These are phyloP conservation scores for Clupea harengus DNA, from an alignment of 2,113 vertebrate species.

Conservation along the genomic window DNA sequence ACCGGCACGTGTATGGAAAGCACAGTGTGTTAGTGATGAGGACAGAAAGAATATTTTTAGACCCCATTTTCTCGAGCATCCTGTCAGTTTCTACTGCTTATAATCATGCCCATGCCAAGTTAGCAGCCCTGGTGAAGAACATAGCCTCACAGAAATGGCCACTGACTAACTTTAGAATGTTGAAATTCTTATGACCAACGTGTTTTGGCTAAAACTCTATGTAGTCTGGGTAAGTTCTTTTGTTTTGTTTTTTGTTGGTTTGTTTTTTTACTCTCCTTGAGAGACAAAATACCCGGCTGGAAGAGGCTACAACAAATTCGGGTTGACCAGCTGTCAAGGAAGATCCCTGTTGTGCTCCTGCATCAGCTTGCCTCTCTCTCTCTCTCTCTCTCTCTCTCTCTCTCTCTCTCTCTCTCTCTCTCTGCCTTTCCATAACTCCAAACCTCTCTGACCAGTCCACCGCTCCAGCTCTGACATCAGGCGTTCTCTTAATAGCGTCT, in stretches of 20 bases:
- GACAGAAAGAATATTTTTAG: neutral
- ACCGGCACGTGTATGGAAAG: neutral
- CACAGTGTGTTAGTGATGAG: neutral
- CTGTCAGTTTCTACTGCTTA: neutral
- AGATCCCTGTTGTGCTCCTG: neutral
- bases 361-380: neutral
- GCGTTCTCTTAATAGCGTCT: neutral
- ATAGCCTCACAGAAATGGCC: neutral
- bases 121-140: neutral
- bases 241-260: neutral
- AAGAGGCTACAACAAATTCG: slow-evolving; percentile 5
- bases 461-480: neutral
- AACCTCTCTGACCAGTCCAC: neutral
- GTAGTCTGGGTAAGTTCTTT: neutral
- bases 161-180: neutral
- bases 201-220: neutral
- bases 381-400: slow-evolving; percentile 12
- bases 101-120: neutral
- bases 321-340: slow-evolving; percentile 9
- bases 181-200: neutral
- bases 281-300: neutral
- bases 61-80: neutral
- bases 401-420: neutral
- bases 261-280: neutral
- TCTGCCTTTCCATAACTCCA: neutral